phyloP scores from a whole-genome alignment of 2,113 vertebrate genomes.

The Menura novaehollandiae region DNA sequence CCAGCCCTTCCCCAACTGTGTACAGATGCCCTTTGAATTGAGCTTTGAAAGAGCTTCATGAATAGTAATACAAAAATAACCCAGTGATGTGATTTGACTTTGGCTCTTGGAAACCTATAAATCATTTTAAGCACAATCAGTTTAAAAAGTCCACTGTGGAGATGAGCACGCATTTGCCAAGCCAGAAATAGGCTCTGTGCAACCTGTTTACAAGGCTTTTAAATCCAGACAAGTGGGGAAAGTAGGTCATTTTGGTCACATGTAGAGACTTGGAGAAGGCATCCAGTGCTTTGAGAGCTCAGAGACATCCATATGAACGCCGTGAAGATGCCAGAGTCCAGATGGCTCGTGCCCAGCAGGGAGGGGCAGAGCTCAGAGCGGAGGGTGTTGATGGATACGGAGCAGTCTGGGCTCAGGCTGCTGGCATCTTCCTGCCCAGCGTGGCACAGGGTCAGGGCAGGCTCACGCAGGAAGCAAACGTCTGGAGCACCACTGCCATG shows the following conservation, averaged over 20 bases:
- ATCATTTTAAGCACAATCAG: slow-evolving; percentile 47
- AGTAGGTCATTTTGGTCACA: background rate
- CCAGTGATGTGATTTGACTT: slow-evolving; percentile 37
- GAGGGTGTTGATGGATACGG: background rate
- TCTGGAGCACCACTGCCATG: background rate
- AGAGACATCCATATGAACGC: background rate
- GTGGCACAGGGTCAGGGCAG: background rate
- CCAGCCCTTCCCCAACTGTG: slow-evolving; percentile 42
- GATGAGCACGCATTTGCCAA: background rate
- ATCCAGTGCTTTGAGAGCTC: background rate
- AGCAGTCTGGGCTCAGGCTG: background rate
- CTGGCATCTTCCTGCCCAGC: background rate
- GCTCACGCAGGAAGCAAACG: accelerated
- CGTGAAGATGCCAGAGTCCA: background rate
- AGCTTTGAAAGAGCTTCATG: slow-evolving; percentile 56
- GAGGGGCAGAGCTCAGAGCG: background rate
- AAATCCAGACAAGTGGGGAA: background rate
- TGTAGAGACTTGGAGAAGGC: slow-evolving; percentile 8
- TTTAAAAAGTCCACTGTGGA: slow-evolving; percentile 22
- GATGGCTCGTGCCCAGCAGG: background rate
- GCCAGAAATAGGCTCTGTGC: slow-evolving; percentile 39
- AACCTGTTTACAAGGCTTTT: slow-evolving; percentile 2
- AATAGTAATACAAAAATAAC: slow-evolving; percentile 63
- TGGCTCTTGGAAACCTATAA: slow-evolving; percentile 43
- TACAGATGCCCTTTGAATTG: slow-evolving; percentile 36